Evolutionary conservation across 2,113 vertebrate species (phyloP).

Genomic region (Embiotoca jacksoni): DNA sequence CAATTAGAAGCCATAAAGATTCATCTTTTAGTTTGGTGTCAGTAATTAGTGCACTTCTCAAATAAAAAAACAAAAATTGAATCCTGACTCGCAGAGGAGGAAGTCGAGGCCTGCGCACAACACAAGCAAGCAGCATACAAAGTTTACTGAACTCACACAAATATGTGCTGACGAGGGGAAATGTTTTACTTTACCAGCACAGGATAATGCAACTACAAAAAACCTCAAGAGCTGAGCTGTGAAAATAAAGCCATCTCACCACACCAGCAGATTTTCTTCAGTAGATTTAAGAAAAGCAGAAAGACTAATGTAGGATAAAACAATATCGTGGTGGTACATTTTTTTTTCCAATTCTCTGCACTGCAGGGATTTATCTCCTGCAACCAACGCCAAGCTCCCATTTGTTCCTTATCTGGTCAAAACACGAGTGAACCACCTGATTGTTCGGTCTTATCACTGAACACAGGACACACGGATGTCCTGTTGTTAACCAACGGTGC

Average conservation of each 20-base stretch:
- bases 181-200: neutral
- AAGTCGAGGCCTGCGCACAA: neutral
- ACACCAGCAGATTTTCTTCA: neutral
- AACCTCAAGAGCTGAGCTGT: conserved; percentile 5
- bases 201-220: conserved; percentile 6
- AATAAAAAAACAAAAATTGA: neutral
- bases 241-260: conserved; percentile 4
- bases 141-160: neutral
- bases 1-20: no score
- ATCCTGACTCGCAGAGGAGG: neutral
- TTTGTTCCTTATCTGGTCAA: conserved; percentile 28
- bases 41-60: neutral
- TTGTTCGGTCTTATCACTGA: neutral
- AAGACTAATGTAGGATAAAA: neutral
- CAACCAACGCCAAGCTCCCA: neutral
- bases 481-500: neutral
- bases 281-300: neutral
- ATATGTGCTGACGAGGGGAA: neutral
- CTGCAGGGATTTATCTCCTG: neutral
- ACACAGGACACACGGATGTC: neutral
- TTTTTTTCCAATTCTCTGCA: neutral
- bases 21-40: neutral
- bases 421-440: conserved; percentile 31
- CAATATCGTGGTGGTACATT: no score
- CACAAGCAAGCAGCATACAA: neutral